Evolutionary conservation across 1,140 invertebrate genomes (phyloP).

Genomic region (Sitophilus oryzae): DNA sequence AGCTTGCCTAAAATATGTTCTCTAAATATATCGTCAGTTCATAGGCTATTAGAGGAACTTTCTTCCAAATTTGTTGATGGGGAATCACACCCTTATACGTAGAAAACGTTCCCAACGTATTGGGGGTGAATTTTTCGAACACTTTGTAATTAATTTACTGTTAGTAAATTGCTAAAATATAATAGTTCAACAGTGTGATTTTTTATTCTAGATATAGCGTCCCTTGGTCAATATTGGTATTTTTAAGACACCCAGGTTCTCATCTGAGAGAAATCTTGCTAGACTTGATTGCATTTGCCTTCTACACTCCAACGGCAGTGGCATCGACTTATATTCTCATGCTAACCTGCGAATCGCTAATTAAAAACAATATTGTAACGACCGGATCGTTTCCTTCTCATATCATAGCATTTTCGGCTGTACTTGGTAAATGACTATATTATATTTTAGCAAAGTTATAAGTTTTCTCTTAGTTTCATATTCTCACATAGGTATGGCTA

Average conservation of each 20-base stretch:
- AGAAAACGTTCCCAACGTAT: too few species aligned
- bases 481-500: conserved; percentile 36
- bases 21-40: too few species aligned
- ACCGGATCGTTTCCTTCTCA: conserved; percentile 31
- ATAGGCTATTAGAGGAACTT: too few species aligned
- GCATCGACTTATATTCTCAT: conserved; percentile 41
- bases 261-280: conserved; percentile 34
- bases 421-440: conserved; percentile 39
- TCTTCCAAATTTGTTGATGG: too few species aligned
- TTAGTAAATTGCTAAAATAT: too few species aligned
- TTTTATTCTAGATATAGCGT: conserved; percentile 38
- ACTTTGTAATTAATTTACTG: too few species aligned
- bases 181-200: too few species aligned
- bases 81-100: too few species aligned
- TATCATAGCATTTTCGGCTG: conserved; percentile 37
- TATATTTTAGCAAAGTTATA: not conserved
- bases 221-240: conserved; percentile 35
- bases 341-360: conserved; percentile 37
- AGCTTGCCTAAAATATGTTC: too few species aligned
- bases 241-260: conserved; percentile 33
- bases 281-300: conserved; percentile 36
- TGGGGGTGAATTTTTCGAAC: too few species aligned
- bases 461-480: not conserved
- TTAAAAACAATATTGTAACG: conserved; percentile 27
- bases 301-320: conserved; percentile 41